phyloP scores from a whole-genome alignment of 2,888 invertebrate species.

The Tigriopus californicus region DNA sequence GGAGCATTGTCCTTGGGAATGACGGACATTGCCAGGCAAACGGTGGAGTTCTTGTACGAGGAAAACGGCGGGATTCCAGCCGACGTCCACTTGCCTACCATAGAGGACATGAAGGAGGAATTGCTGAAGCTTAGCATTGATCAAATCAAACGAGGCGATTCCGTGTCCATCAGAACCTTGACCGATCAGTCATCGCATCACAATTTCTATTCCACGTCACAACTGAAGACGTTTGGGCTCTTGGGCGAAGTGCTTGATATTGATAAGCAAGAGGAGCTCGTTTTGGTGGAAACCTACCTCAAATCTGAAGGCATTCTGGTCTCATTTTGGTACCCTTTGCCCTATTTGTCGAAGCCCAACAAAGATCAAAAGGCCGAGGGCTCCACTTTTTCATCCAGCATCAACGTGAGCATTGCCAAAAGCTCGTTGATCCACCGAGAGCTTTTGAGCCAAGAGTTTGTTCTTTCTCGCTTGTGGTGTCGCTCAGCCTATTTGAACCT shows the following conservation, averaged over 20 bases:
- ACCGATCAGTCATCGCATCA: conserved; percentile 23
- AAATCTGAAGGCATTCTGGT: conserved; percentile 28
- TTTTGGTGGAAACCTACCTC: conserved; percentile 28
- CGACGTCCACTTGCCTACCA: conserved; percentile 28
- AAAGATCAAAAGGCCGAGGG: conserved; percentile 19
- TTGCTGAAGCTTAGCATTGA: conserved; percentile 28
- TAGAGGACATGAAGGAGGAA: conserved; percentile 29
- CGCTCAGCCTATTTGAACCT: conserved; percentile 25
- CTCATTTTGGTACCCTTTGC: conserved; percentile 28
- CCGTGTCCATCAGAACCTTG: conserved; percentile 25
- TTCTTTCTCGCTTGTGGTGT: conserved; percentile 25
- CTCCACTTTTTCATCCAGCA: conserved; percentile 16
- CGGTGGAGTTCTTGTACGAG: conserved; percentile 29
- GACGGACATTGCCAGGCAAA: conserved; percentile 29
- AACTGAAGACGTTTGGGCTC: conserved; percentile 28
- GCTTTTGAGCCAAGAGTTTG: conserved; percentile 24
- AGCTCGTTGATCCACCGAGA: conserved; percentile 22
- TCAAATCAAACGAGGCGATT: conserved; percentile 26
- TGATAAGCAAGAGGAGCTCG: conserved; percentile 27
- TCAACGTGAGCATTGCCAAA: conserved; percentile 18
- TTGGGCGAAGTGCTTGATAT: conserved; percentile 29
- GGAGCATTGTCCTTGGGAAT: conserved; percentile 29
- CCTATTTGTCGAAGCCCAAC: conserved; percentile 26
- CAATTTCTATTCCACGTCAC: conserved; percentile 26
- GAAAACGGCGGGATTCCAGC: conserved; percentile 29